phyloP scores from a whole-genome alignment of 2,888 invertebrate genomes.

The Eustalomyia histrio region DNA sequence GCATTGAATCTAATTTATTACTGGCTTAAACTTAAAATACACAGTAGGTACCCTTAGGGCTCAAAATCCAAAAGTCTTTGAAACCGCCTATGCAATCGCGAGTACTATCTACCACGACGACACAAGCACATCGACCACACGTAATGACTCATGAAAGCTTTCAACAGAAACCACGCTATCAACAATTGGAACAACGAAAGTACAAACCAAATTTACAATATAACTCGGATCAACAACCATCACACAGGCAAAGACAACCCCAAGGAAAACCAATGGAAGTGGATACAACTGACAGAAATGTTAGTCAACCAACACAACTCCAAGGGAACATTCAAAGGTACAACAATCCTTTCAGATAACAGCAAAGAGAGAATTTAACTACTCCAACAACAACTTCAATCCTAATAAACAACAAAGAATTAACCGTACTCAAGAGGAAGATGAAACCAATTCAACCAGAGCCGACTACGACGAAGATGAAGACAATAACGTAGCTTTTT shows the following conservation, averaged over 20 bases:
- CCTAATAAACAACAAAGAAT: too few relatives aligned
- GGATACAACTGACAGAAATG: slow-evolving; percentile 11
- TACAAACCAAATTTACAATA: slow-evolving; percentile 23
- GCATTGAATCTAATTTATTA: slow-evolving; percentile 7
- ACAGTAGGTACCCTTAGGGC: too few relatives aligned
- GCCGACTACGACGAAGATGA: slow-evolving; percentile 24
- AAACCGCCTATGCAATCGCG: too few relatives aligned
- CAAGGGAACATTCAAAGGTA: slow-evolving; percentile 22
- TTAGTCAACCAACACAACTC: slow-evolving; percentile 19
- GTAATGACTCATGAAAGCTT: not conserved
- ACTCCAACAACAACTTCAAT: slow-evolving; percentile 12
- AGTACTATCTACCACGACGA: too few relatives aligned
- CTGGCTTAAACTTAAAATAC: too few relatives aligned
- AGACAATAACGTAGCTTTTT: slow-evolving; percentile 14
- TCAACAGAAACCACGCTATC: slow-evolving; percentile 20
- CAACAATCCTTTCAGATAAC: not conserved
- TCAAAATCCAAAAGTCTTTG: too few relatives aligned
- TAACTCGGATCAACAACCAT: slow-evolving; percentile 11
- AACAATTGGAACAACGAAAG: slow-evolving; percentile 13
- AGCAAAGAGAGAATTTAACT: not conserved
- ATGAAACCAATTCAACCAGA: slow-evolving; percentile 7
- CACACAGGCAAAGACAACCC: slow-evolving; percentile 2
- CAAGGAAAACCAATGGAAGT: slow-evolving; percentile 2
- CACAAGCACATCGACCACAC: not conserved
- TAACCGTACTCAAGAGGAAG: slow-evolving; percentile 11